Conservation (phyloP, 23 tunicate species). For the Styela plicata region DNA sequence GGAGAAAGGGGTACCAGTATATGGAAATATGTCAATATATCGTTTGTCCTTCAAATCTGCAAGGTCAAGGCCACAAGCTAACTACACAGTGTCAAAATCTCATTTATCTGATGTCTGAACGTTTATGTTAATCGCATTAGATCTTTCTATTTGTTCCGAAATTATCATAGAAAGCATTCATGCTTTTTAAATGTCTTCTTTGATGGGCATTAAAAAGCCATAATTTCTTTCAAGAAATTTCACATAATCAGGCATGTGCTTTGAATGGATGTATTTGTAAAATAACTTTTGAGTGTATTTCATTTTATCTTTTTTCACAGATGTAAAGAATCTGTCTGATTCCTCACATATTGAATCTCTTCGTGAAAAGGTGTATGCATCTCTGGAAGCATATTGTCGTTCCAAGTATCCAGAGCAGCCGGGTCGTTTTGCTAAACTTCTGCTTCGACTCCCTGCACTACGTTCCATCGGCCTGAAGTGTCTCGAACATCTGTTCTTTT, state of each 20-base stretch:
- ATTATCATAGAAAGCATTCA: no score
- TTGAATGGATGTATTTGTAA: not conserved
- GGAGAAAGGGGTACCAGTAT: no score
- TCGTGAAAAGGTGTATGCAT: slow-evolving; percentile 97
- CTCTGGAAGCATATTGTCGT: slow-evolving; percentile 94
- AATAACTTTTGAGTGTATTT: not conserved
- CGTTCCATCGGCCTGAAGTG: slow-evolving; percentile 99
- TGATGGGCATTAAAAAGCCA: not conserved
- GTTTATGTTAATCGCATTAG: no score
- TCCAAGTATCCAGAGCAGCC: slow-evolving; percentile 96
- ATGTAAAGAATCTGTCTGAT: slow-evolving; percentile 81
- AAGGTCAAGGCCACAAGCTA: no score
- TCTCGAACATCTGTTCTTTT: slow-evolving; percentile 90
- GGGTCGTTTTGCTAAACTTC: slow-evolving; percentile 93
- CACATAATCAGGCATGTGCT: not conserved
- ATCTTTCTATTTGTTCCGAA: no score
- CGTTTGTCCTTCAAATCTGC: no score
- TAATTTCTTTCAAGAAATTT: not conserved
- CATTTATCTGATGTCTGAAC: no score
- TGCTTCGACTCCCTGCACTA: slow-evolving; percentile 97
- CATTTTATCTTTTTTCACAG: slow-evolving; percentile 29
- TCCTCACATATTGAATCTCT: slow-evolving; percentile 63
- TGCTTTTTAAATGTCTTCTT: no score
- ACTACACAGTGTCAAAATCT: no score
- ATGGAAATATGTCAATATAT: no score